Base-by-base conservation (phyloP, 2,113 vertebrate species). In the Thryonomys swinderianus region DNA sequence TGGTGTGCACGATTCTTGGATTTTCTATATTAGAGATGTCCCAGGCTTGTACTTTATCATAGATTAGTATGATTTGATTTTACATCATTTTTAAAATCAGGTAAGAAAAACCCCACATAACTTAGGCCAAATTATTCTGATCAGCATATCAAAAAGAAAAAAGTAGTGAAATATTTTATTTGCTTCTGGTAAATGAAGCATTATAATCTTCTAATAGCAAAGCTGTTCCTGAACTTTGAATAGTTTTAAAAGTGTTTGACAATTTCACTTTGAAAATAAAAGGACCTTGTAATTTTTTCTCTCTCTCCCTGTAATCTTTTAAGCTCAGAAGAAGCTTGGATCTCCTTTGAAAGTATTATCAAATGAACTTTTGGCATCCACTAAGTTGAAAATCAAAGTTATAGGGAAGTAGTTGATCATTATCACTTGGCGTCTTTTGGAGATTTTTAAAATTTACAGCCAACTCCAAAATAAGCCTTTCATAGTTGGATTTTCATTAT, bases 231-330 rank as follows among this genome's bases (percentile, higher is more conserved):
- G 69, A 85, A 85, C 59, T 97, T 96, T 93, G 90, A 81, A 81
- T 87, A 93, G 42, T 91, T 81, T 93, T 92, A 82, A 82, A 88
- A 96, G n/a, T 85, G 9, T 90, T 85, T 94, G 80, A 93, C 88
- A 95, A 59, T 40, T 93, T 94, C 48, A 67, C 96, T 97, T 97
- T 97, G 96, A 96, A 96, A 96, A 86, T 88, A 71, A 96, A 97
- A 96, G 85, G 80, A 88, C 82, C 40, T 4, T 97, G 92, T 96
- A 94, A 96, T 88, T 94, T 91, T 93, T 66, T 64, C 32, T 64
- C 42, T 96, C n/a, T n/a, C n/a, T 94, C 90, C 83, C 57, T 78
- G 53, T 97, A 95, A 94, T 95, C 92, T 95, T 95, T 95, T 96
- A 96, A 97, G 85, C 74, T 61, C 40, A 85, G 87, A 94, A 90